Base-by-base conservation (phyloP, 2,113 vertebrate species). In the Poeciliopsis retropinna region DNA sequence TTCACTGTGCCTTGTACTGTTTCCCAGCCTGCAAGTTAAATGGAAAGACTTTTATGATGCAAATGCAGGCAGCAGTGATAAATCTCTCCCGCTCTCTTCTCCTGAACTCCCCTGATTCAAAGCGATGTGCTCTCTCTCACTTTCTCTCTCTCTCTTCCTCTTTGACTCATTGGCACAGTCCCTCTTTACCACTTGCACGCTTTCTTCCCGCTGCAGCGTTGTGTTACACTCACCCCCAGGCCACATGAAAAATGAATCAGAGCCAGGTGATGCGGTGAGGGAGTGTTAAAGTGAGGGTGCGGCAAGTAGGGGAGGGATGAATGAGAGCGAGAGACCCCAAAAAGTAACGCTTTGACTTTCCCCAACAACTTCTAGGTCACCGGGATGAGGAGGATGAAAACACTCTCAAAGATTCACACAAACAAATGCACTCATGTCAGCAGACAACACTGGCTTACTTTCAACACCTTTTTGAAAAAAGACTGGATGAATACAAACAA, bases 191-290 rank as follows among this genome's bases (percentile, higher is more conserved):
- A 19, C 70, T 78, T 81, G 51, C 65, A 69, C 25, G 1, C 77
- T 84, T 67, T 62, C 71, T 82, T 72, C 57, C 72, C 68, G 57
- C 82, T 89, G 83, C 77, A 76, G 79, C 84, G 85, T 90, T 73
- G 72, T 73, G 79, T 90, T 91, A 87, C 66, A 85, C 87, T 91
- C 79, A 32, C 83, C 90, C 87, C 76, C 73, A 60, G 88, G 92
- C 90, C 79, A 89, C 82, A 85, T 92, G 88, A 91, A 91, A 92
- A 93, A 92, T 93, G 76, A 90, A 92, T 89, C 75, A 70, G 77
- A 71, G 64, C 79, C 84, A 87, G 88, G 91, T 91, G 81, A 91
- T 82, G 81, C 78, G 75, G 84, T 65, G 72, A 64, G 68, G 27
- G 39, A 30, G 34, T 63, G 29, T 28, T 37, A 47, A 64, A 15